Base-by-base conservation (phyloP, 2,888 invertebrate species). In the Diarsia mendica region DNA sequence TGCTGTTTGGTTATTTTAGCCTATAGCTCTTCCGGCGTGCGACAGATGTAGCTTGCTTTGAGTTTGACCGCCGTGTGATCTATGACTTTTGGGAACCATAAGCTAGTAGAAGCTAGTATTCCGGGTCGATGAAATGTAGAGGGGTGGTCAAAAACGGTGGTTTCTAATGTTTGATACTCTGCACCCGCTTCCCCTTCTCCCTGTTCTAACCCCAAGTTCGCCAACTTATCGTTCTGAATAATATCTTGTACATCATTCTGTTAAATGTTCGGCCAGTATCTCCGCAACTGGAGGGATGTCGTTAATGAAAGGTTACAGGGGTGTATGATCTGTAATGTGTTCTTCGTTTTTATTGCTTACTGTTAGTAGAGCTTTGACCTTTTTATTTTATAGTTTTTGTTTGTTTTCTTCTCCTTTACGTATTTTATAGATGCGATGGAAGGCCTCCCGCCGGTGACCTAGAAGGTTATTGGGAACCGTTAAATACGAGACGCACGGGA, bases 161-260 rank as follows among this genome's bases (percentile, higher is more conserved):
- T 28, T 28, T 49, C 8, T 3, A 9, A 15, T 10, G 0, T 44
- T 23, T 28, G 11, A 15, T 18, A 39, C 6, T 23, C 23, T 6
- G 48, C 48, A 1, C 10, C n/a, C 39, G 48, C 39, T 11, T 46
- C n/a, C 6, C 15, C 8, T 1, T 23, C 46, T 46, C 60, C 15
- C 0, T 76, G 46, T 0, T 10, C 1, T 20, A 39, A 23, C 15
- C 15, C 10, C 1, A 15, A 87, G 81, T 82, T 82, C 64, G 51
- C 67, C 55, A 76, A 72, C 67, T 80, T 86, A 70, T 77, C 28
- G 77, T 65, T 70, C 77, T 87, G 88, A 87, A 88, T 88, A 86
- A 84, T 79, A 60, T 69, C 70, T 85, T 72, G 75, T 53, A 73
- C 75, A 67, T 48, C n/a, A n/a, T n/a, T n/a, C 72, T 68, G 67